Base-by-base conservation (phyloP, 2,113 vertebrate species). In the Hippocampus zosterae region DNA sequence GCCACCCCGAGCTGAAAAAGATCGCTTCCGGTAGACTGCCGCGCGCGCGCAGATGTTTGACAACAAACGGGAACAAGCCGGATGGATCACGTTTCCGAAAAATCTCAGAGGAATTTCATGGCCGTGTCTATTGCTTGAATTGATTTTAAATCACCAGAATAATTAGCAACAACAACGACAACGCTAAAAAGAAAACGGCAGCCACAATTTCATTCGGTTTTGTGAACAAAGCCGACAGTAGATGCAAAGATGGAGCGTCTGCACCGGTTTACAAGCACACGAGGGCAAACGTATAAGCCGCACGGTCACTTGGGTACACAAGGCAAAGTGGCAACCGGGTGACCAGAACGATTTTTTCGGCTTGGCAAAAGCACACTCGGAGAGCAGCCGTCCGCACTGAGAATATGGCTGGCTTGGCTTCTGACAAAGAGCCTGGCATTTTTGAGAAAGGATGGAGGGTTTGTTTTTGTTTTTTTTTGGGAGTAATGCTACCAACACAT, bases 1-100 rank as follows among this genome's bases (percentile, higher is more conserved):
- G 83, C 83, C 79, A 82, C 84, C n/a, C 33, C 62, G 92, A 93
- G 80, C 83, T 1, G 67, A 71, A 75, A n/a, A 87, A 90, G 90
- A 91, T 88, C 88, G 83, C 82, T 83, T 77, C 82, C 33, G 33
- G 33, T 37, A 33, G 29, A 33, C 29, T 3, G 29, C 3, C 29
- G 29, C 29, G 29, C 29, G 33, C 33, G 6, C 33, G 33, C 33
- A 5, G 33, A 79, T 76, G 82, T 18, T 33, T 18, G 76, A 77
- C 75, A 44, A 77, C 69, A 56, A 52, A 70, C 27, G 25, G 68
- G 41, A 70, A 71, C 69, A 71, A 74, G 62, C 21, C 6, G 18
- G 25, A 59, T 42, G 63, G 70, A 16, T 74, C 70, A 76, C 71
- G 23, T 59, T 77, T 27, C 69, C 62, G 65, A 74, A 19, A n/a